Evolutionary conservation across 2,113 vertebrate genomes (phyloP).

Genomic region (Elachura formosa): DNA sequence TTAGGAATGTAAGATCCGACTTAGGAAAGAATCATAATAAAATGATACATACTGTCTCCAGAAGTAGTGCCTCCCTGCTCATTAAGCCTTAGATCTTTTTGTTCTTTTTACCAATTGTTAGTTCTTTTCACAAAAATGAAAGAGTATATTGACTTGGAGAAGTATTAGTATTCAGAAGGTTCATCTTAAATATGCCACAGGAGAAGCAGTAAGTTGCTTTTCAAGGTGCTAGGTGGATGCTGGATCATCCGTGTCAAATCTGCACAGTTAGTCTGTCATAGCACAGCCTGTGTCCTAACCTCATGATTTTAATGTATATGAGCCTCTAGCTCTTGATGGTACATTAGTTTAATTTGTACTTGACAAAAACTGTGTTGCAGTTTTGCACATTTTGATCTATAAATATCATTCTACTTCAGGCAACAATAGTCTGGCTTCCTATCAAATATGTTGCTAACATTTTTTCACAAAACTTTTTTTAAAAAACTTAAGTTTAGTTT

Average conservation of each 20-base stretch:
- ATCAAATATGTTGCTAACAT: background rate
- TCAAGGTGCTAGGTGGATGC: background rate
- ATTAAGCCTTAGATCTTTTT: background rate
- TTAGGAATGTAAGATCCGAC: background rate
- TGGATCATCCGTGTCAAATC: background rate
- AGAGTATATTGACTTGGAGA: background rate
- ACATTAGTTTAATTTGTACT: constrained; percentile 37
- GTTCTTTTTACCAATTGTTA: background rate
- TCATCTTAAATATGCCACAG: background rate
- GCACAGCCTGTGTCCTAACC: background rate
- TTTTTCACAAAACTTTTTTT: background rate
- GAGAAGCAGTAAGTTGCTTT: background rate
- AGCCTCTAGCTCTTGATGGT: constrained; percentile 10
- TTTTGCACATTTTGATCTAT: background rate
- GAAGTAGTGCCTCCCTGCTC: background rate
- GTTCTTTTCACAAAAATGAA: background rate
- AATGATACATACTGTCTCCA: background rate
- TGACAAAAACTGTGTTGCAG: background rate
- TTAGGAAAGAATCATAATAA: background rate
- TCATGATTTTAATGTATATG: background rate
- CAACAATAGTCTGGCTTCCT: background rate
- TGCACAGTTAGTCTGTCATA: background rate
- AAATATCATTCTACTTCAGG: background rate
- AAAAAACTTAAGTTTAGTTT: background rate
- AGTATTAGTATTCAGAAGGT: background rate